Conservation (phyloP, 2,888 invertebrate genomes). For the Pemphredon lugubris region DNA sequence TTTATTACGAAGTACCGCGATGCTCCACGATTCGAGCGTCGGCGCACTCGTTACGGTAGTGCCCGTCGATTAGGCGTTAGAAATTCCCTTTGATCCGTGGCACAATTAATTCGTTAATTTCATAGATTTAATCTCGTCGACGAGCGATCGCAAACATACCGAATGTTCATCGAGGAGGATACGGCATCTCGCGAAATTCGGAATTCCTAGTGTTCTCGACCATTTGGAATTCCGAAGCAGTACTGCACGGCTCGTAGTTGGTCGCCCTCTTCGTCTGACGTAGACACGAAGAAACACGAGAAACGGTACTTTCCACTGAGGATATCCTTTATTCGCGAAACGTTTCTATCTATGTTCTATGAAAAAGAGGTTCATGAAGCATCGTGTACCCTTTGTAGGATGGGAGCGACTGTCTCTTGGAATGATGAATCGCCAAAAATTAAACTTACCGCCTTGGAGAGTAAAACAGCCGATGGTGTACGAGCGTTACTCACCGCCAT, state of each 20-base stretch:
- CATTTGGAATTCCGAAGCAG: slow-evolving; percentile 42
- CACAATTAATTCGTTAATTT: not conserved
- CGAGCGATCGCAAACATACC: not conserved
- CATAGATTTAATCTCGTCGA: no score
- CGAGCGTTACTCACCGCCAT: no score
- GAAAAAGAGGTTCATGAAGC: slow-evolving; percentile 41
- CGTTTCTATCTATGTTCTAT: slow-evolving; percentile 30
- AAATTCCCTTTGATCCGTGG: not conserved
- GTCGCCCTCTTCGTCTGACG: no score
- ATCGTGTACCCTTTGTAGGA: slow-evolving; percentile 28
- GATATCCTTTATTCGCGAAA: slow-evolving; percentile 14
- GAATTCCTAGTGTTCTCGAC: slow-evolving; percentile 15
- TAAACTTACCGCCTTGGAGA: no score
- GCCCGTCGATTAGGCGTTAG: no score
- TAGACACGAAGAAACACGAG: no score
- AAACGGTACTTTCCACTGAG: no score
- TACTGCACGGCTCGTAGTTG: no score
- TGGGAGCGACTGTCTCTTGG: slow-evolving; percentile 66
- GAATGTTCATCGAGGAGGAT: not conserved
- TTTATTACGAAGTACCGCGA: no score
- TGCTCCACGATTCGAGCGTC: no score
- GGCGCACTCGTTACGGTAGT: no score
- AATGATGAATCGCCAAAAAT: slow-evolving; percentile 73
- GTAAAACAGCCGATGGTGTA: no score
- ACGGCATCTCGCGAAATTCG: slow-evolving; percentile 13